phyloP scores from a whole-genome alignment of 2,888 invertebrate genomes.

The Drosophila ustulata region DNA sequence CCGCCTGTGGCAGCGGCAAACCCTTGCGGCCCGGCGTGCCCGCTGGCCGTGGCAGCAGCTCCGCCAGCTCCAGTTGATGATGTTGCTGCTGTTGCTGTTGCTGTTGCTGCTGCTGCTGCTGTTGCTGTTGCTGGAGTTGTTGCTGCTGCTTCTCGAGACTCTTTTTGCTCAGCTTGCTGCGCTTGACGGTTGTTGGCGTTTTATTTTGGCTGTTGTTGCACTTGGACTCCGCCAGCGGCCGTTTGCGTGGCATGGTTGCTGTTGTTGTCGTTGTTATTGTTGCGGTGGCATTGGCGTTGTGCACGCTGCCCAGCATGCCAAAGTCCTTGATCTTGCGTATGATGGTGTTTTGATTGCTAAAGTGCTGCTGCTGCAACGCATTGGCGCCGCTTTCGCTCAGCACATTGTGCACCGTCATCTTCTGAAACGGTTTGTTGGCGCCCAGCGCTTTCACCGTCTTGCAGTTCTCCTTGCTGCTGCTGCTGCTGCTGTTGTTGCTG shows the following conservation, averaged over 20 bases:
- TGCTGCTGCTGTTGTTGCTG: not conserved
- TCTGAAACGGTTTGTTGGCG: constrained; percentile 79
- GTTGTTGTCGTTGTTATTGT: constrained; percentile 33
- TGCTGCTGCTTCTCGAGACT: constrained; percentile 2
- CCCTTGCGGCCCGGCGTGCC: constrained; percentile 83
- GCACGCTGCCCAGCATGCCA: constrained; percentile 83
- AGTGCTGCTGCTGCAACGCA: constrained; percentile 70
- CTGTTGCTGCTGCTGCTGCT: not conserved
- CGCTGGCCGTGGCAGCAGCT: constrained; percentile 26
- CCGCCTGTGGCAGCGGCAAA: constrained; percentile 91
- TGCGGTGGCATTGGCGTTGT: constrained; percentile 57
- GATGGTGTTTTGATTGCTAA: constrained; percentile 82
- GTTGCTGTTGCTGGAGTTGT: not conserved
- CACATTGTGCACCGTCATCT: constrained; percentile 83
- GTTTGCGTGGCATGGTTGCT: constrained; percentile 59
- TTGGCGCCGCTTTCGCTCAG: constrained; percentile 79
- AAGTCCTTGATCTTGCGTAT: constrained; percentile 84
- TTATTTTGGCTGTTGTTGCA: constrained; percentile 49
- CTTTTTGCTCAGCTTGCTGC: constrained; percentile 57
- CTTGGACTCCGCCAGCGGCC: constrained; percentile 62
- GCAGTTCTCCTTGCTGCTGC: constrained; percentile 34
- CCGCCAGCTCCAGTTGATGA: too few species aligned
- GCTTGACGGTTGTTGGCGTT: constrained; percentile 47
- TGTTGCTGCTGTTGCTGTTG: constrained; percentile 13
- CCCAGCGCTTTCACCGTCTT: constrained; percentile 41